Conservation (phyloP, 1,140 invertebrate genomes). For the Mamestra configurata region DNA sequence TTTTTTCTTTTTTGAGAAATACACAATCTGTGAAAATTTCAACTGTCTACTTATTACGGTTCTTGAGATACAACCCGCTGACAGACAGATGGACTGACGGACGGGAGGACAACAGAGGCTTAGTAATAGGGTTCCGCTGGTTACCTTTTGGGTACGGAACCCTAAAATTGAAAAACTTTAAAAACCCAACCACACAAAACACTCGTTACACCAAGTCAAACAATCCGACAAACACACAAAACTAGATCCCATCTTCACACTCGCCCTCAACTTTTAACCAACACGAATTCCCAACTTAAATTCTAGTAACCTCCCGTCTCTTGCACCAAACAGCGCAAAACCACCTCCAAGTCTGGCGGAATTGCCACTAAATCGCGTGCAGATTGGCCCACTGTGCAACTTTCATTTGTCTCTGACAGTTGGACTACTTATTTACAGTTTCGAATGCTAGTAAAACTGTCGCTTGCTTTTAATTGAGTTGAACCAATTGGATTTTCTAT, state of each 20-base stretch:
- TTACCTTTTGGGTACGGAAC: no score
- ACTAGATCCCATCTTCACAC: background rate
- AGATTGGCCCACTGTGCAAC: constrained; percentile 39
- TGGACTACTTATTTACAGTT: constrained; percentile 45
- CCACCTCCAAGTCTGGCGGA: background rate
- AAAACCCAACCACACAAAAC: background rate
- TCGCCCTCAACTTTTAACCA: background rate
- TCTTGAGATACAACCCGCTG: no score
- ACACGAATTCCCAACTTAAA: background rate
- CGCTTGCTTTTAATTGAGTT: constrained; percentile 30
- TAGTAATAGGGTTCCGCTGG: no score
- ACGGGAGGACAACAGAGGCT: no score
- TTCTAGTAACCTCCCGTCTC: constrained; percentile 1
- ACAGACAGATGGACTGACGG: no score
- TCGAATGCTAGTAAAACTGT: constrained; percentile 38
- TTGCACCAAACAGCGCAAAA: constrained; percentile 4
- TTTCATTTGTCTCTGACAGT: constrained; percentile 43
- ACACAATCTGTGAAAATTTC: no score
- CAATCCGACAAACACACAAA: background rate
- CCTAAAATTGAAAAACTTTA: background rate
- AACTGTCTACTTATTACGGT: no score
- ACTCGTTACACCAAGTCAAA: background rate
- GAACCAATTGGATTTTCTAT: constrained; percentile 36
- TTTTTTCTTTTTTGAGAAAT: no score
- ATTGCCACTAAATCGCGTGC: constrained; percentile 35